These are phyloP conservation scores for Maniola hyperantus DNA, from an alignment of 2,888 invertebrate species.

Conservation along the genomic window DNA sequence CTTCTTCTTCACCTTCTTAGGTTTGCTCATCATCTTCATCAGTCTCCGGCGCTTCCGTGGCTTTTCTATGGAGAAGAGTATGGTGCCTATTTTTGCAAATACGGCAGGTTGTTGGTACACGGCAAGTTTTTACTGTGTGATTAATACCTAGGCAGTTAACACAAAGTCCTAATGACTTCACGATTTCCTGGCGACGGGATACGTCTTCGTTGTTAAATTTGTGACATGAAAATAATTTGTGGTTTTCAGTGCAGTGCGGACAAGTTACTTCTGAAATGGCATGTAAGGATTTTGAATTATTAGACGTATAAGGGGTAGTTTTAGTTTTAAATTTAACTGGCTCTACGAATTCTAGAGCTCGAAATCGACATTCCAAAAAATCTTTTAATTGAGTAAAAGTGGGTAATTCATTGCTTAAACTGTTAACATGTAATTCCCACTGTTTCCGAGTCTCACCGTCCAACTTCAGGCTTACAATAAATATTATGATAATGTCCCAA, in stretches of 20 bases:
- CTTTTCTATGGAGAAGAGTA: not conserved
- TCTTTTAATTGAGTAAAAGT: not conserved
- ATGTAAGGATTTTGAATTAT: not conserved
- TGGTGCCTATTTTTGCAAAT: not conserved
- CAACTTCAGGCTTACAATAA: not conserved
- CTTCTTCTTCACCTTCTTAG: too few species aligned
- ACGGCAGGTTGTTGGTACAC: not conserved
- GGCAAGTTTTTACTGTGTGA: not conserved
- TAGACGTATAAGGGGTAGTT: not conserved
- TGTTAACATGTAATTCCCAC: constrained; percentile 2
- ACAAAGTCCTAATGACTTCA: not conserved
- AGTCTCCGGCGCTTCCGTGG: not conserved
- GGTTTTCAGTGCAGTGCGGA: not conserved
- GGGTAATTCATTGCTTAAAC: not conserved
- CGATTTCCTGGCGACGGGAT: not conserved
- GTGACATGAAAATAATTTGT: not conserved
- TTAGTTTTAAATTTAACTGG: not conserved
- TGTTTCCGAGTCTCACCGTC: not conserved
- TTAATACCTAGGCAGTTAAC: constrained; percentile 1
- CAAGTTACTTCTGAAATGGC: not conserved
- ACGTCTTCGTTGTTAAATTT: not conserved
- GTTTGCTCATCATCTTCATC: not conserved
- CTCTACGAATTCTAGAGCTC: not conserved
- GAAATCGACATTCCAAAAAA: not conserved
- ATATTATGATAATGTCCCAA: constrained; percentile 36